phyloP scores from a whole-genome alignment of 2,113 vertebrate species.

The Bambusicola thoracicus region DNA sequence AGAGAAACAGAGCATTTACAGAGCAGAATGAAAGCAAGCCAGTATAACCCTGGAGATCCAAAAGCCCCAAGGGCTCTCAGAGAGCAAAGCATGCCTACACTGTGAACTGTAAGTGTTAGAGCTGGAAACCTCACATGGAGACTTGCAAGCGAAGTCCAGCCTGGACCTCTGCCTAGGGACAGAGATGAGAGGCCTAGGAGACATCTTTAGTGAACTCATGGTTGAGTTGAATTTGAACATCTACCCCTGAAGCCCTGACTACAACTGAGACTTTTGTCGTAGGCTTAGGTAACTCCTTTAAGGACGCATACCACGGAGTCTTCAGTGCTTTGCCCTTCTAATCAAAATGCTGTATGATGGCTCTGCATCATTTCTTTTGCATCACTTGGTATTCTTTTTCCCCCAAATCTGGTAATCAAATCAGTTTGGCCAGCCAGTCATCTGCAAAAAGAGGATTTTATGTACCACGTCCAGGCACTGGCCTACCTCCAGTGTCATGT shows the following conservation, averaged over 20 bases:
- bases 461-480: slow-evolving; percentile 15
- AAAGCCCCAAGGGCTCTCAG: neutral
- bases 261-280: neutral
- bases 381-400: too few relatives aligned
- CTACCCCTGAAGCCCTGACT: neutral
- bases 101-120: neutral
- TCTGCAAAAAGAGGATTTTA: slow-evolving; percentile 18
- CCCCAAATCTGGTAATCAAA: slow-evolving; percentile 30
- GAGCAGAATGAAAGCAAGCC: neutral
- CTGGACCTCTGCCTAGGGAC: neutral
- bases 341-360: neutral
- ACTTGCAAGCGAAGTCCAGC: neutral
- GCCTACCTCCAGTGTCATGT: slow-evolving; percentile 40
- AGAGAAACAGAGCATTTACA: neutral
- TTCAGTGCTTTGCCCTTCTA: neutral
- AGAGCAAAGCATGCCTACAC: neutral
- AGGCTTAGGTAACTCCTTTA: neutral
- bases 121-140: neutral
- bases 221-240: neutral
- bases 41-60: neutral
- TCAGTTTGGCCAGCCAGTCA: slow-evolving; percentile 44
- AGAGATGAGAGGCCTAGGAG: neutral
- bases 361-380: neutral
- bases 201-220: neutral
- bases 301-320: rapidly evolving